Evolutionary conservation across 2,888 invertebrate species (phyloP), one percentile per base, ranked within the genome.

Genomic region (Chloroclystis v-ata): DNA sequence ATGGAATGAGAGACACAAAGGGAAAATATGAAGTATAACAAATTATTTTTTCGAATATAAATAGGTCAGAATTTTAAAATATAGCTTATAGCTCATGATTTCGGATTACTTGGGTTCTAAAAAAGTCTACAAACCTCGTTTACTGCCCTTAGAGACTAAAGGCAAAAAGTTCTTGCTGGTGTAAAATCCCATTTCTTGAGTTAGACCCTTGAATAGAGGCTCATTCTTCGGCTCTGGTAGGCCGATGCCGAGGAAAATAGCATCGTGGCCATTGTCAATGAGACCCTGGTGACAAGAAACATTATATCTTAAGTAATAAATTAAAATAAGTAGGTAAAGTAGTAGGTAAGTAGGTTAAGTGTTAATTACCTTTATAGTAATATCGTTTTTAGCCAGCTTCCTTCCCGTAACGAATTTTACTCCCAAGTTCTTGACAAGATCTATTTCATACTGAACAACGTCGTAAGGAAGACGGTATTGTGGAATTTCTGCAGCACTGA

Each of bases 151-250:
- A 0, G 98, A 90, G 0, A 99, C 98, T 30, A 91, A 80, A 0
- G 98, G 98, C 42, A 99, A 80, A 70, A 98, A 99, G 56, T 92
- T 92, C 78, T 99, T 99, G 35, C 98, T 98, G 0, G 98, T 98
- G 71, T 91, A 98, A 78, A 98, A 99, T 0, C 99, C 99, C 90
- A 94, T 92, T 6, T 92, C 90, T 43, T 90, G 81, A 0, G 91
- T 92, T 0, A 99, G 85, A 0, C 91, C 91, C 59, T 91, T 83
- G 72, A 97, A 97, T 13, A 96, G 92, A 0, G 93, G 91, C 43
- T 93, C 91, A 11, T 89, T 84, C 65, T 96, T 98, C 0, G 99
- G 93, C 69, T 98, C 93, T 0, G 99, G 98, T 29, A 98, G 87
- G 32, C 98, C 98, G 65, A 95, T 93, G 6, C 95, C 95, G 4